A percentile compares a stretch with the other conserved stretches of the same genome.
phyloP scores from a whole-genome alignment of 2,113 vertebrate genomes.

The Oxygymnocypris stewartii region DNA sequence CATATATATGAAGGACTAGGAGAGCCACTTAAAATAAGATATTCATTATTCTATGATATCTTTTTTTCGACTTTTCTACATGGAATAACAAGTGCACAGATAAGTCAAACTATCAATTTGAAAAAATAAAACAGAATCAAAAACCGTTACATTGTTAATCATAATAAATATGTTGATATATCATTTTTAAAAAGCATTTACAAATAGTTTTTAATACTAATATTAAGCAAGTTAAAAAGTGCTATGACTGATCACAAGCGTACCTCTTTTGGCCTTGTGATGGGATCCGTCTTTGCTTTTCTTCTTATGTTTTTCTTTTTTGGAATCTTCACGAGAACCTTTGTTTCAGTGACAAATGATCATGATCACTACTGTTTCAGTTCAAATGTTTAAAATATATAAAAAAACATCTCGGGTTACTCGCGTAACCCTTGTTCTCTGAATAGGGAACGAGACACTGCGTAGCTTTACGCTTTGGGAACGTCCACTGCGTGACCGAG shows the following conservation, averaged over 20 bases:
- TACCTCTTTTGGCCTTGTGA: slow-evolving; percentile 88
- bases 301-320: slow-evolving; percentile 82
- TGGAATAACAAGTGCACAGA: not conserved
- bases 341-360: not conserved
- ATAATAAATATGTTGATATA: not conserved
- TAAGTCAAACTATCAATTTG: not conserved
- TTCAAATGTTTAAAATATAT: not conserved
- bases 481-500: too few relatives aligned
- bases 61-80: not conserved
- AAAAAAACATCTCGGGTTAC: too few relatives aligned
- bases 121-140: not conserved
- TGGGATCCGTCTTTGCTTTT: slow-evolving; percentile 83
- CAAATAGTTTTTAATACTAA: not conserved
- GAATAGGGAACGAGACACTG: too few relatives aligned
- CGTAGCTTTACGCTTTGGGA: too few relatives aligned
- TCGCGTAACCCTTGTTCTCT: too few relatives aligned
- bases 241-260: not conserved
- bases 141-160: not conserved
- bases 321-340: slow-evolving; percentile 80
- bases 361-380: not conserved
- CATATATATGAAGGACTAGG: not conserved
- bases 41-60: not conserved
- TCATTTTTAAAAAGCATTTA: not conserved
- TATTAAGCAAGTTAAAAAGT: not conserved
- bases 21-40: not conserved